These are phyloP conservation scores for Eristalis pertinax DNA, from an alignment of 2,888 invertebrate genomes.

Conservation along the genomic window DNA sequence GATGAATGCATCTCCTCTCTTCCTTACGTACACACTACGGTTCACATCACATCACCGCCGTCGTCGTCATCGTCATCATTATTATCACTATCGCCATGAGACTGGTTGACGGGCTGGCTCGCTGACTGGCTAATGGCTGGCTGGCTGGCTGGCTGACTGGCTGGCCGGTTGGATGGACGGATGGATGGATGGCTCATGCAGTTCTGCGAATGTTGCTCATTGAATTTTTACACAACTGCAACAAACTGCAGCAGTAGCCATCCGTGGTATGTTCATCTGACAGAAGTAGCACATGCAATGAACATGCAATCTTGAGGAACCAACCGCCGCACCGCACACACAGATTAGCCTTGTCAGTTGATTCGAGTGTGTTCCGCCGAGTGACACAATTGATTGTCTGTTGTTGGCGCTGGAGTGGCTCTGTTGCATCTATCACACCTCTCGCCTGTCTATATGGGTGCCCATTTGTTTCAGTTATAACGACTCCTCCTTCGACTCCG, in stretches of 20 bases:
- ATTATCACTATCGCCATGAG: slow-evolving; percentile 35
- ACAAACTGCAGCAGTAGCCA: slow-evolving; percentile 33
- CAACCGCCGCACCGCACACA: slow-evolving; percentile 2
- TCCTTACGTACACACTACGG: slow-evolving; percentile 35
- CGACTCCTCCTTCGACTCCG: slow-evolving; percentile 1
- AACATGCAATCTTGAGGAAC: slow-evolving; percentile 40
- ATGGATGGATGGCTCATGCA: neutral
- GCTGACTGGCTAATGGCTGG: neutral
- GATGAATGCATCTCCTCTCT: slow-evolving; percentile 52
- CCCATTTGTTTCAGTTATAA: slow-evolving; percentile 14
- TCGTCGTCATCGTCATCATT: slow-evolving; percentile 36
- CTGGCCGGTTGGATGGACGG: neutral
- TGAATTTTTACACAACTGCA: slow-evolving; percentile 45
- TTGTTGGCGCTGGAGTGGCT: slow-evolving; percentile 23
- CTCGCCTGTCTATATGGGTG: slow-evolving; percentile 19
- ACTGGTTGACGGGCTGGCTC: slow-evolving; percentile 7
- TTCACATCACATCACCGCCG: slow-evolving; percentile 44
- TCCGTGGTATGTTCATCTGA: slow-evolving; percentile 47
- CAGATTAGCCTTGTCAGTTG: slow-evolving; percentile 49
- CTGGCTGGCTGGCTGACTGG: neutral
- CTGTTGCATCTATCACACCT: slow-evolving; percentile 29
- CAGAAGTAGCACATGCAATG: slow-evolving; percentile 49
- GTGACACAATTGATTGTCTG: slow-evolving; percentile 61
- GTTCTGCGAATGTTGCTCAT: slow-evolving; percentile 43
- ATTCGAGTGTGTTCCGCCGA: slow-evolving; percentile 40